These are phyloP conservation scores for Junonia oenone DNA, from an alignment of 2,888 invertebrate genomes.

Conservation along the genomic window DNA sequence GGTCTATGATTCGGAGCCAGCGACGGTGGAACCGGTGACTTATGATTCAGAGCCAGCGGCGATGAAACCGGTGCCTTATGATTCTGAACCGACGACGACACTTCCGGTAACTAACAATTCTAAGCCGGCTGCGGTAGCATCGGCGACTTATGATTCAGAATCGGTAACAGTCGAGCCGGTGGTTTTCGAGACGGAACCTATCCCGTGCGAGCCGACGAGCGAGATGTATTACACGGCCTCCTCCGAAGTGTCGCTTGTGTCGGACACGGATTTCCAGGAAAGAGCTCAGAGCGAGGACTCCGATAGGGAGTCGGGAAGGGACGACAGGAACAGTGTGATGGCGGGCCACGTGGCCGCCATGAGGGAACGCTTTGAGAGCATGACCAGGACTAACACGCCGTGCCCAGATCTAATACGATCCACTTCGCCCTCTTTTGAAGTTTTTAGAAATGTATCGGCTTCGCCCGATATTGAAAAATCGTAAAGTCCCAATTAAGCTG, in stretches of 20 bases:
- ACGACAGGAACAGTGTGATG: slow-evolving; percentile 51
- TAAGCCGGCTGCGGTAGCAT: slow-evolving; percentile 21
- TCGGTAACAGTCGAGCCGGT: slow-evolving; percentile 21
- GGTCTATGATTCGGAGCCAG: slow-evolving; percentile 18
- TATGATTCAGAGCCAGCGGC: slow-evolving; percentile 21
- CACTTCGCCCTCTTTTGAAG: slow-evolving; percentile 51
- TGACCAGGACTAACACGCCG: slow-evolving; percentile 68
- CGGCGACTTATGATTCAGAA: slow-evolving; percentile 20
- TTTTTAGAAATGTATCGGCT: slow-evolving; percentile 53
- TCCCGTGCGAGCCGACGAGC: slow-evolving; percentile 48
- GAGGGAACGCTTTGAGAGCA: slow-evolving; percentile 71
- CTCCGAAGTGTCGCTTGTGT: slow-evolving; percentile 56
- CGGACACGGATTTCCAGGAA: slow-evolving; percentile 51
- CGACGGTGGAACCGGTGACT: slow-evolving; percentile 27
- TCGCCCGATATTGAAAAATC: slow-evolving; percentile 51
- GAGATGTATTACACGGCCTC: slow-evolving; percentile 70
- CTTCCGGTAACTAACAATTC: slow-evolving; percentile 19
- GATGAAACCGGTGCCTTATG: slow-evolving; percentile 24
- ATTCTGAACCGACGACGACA: slow-evolving; percentile 19
- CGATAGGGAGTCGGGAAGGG: slow-evolving; percentile 43
- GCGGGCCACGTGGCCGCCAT: slow-evolving; percentile 76
- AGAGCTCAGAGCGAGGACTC: slow-evolving; percentile 33
- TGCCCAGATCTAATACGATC: slow-evolving; percentile 55
- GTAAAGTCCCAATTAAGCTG: background rate
- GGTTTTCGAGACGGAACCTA: too few relatives aligned